These are phyloP conservation scores for Macroteleia sp. DNA, from an alignment of 2,888 invertebrate genomes.

Conservation along the genomic window DNA sequence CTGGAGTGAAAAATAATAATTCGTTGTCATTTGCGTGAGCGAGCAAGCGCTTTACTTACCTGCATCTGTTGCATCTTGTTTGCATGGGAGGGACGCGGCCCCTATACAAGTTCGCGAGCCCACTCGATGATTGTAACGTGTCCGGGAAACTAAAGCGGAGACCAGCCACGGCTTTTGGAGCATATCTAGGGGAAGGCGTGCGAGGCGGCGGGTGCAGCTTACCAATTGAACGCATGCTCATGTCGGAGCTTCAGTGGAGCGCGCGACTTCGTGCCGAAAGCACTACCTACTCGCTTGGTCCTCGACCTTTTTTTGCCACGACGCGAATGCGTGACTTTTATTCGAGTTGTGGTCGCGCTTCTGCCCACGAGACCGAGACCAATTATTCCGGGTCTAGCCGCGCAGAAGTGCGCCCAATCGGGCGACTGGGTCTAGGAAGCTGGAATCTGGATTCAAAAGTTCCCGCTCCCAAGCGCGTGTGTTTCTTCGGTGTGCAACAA, in stretches of 20 bases:
- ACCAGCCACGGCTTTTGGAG: constrained; percentile 59
- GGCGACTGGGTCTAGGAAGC: neutral
- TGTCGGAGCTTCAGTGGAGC: constrained; percentile 73
- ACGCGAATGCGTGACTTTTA: constrained; percentile 18
- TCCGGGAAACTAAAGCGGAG: constrained; percentile 50
- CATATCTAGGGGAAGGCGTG: constrained; percentile 64
- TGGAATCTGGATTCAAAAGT: constrained; percentile 13
- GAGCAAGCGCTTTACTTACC: constrained; percentile 66
- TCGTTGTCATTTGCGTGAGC: constrained; percentile 13
- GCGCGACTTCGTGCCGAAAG: constrained; percentile 77
- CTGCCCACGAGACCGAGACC: neutral
- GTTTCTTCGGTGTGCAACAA: constrained; percentile 20
- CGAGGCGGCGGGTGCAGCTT: constrained; percentile 66
- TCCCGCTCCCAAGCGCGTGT: constrained; percentile 28
- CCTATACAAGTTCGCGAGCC: constrained; percentile 33
- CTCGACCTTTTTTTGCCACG: constrained; percentile 15
- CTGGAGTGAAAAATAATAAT: constrained; percentile 6
- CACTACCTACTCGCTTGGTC: constrained; percentile 55
- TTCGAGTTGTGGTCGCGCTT: constrained; percentile 1
- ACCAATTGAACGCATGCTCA: constrained; percentile 71
- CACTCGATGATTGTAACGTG: constrained; percentile 48
- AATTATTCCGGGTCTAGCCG: neutral
- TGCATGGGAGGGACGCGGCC: constrained; percentile 65
- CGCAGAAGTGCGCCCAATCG: neutral
- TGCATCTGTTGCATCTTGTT: constrained; percentile 74